Percentiles rank a stretch among this genome's conserved stretches.
Conservation (phyloP, 2,113 vertebrate species). For the Marmota monax region DNA sequence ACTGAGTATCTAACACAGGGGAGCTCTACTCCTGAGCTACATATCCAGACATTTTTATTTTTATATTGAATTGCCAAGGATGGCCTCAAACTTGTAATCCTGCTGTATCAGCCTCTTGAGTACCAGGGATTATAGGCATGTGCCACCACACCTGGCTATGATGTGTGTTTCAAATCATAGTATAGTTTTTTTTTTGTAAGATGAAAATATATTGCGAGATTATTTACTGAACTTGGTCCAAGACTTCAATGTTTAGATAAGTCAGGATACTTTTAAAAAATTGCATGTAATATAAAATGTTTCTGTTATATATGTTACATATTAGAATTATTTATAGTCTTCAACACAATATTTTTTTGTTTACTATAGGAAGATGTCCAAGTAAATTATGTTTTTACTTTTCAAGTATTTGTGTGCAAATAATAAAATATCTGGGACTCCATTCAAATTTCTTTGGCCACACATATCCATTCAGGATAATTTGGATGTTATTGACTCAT, state of each 20-base stretch:
- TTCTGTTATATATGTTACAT: background rate
- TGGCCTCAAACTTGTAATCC: no score
- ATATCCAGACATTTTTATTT: no score
- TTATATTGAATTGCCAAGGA: no score
- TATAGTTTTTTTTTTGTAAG: background rate
- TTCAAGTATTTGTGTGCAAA: background rate
- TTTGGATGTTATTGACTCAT: background rate
- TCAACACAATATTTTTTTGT: background rate
- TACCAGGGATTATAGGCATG: no score
- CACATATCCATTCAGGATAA: background rate
- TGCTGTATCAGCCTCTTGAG: no score
- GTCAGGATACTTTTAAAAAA: background rate
- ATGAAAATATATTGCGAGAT: background rate
- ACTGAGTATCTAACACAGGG: no score
- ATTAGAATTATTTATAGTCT: background rate
- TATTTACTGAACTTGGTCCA: background rate
- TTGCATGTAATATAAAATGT: background rate
- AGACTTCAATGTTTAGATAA: constrained; percentile 13
- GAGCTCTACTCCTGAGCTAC: no score
- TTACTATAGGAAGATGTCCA: background rate
- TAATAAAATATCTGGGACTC: background rate
- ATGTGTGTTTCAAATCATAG: background rate
- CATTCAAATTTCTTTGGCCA: background rate
- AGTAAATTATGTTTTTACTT: background rate
- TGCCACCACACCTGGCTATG: no score